A percentile compares a stretch with the other conserved stretches of the same genome.
These are phyloP conservation scores for Callyntrura guangdongensis DNA, from an alignment of 2,888 invertebrate species.

Conservation along the genomic window DNA sequence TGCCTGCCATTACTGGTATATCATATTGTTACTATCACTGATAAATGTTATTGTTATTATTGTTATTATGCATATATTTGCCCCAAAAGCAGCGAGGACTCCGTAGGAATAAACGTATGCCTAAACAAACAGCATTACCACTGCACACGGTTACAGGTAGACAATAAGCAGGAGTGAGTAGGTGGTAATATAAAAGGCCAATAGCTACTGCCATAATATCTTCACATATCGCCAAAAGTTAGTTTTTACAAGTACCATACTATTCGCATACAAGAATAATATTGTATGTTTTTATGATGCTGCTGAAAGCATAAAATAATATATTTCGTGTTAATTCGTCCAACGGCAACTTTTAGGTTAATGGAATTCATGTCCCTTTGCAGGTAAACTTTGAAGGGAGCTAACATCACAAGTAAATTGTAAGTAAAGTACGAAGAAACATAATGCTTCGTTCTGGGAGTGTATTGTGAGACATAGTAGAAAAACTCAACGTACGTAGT, in stretches of 20 bases:
- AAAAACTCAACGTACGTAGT: too few relatives aligned
- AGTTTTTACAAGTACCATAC: too few relatives aligned
- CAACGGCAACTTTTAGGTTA: conserved; percentile 65
- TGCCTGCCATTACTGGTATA: conserved; percentile 19
- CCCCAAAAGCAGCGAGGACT: conserved; percentile 1
- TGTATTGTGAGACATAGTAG: background rate
- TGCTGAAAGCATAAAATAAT: conserved; percentile 38
- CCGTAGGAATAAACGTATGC: too few relatives aligned
- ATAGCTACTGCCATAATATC: background rate
- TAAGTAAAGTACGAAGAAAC: too few relatives aligned
- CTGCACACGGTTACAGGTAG: too few relatives aligned
- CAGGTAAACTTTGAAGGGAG: conserved; percentile 10
- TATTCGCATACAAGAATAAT: background rate
- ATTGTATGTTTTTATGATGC: background rate
- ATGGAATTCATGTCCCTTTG: conserved; percentile 68
- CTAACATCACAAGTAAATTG: background rate
- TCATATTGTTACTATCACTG: conserved; percentile 6
- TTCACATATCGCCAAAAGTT: background rate
- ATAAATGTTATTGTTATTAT: background rate
- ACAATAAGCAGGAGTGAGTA: too few relatives aligned
- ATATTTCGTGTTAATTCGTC: conserved; percentile 61
- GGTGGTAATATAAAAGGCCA: too few relatives aligned
- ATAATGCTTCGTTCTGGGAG: background rate
- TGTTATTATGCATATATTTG: background rate
- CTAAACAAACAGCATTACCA: conserved; percentile 20